Evolutionary conservation across 2,113 vertebrate species (phyloP), one percentile per base, ranked within the genome.

Genomic region (Physeter macrocephalus): DNA sequence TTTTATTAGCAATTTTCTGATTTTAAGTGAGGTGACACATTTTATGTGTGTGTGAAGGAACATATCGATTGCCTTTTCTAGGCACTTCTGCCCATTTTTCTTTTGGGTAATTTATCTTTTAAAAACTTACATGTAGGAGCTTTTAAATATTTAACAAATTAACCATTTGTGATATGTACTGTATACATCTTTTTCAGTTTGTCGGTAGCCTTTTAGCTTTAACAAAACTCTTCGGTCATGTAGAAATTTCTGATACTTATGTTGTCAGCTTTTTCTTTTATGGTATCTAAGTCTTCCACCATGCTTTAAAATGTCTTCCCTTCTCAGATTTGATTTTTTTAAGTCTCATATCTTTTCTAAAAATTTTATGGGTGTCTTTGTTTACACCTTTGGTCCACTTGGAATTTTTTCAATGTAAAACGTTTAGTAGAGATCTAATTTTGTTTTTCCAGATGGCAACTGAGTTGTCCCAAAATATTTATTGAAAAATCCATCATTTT

Each of bases 401-500:
- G n/a, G 52, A 89, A 54, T 43, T 89, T 57, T 93, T 83, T 96
- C 64, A 80, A 64, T 46, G 12, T 54, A 43, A 87, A 41, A 36
- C 23, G 6, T 31, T 95, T 78, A 25, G 8, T 49, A 71, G 41
- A 59, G 17, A 62, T 71, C 54, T 14, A 69, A 27, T 71, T 82
- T 82, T 72, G 77, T 95, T 87, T 67, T 88, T 18, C 52, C 46
- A 93, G 17, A 62, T 52, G 61, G 29, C 43, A 39, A 43, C n/a
- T 21, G 34, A 59, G 3, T 62, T 89, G 62, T 90, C 69, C 23
- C 23, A 52, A 66, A 78, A 83, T 20, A 49, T 67, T 64, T 87
- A 66, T 74, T 95, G 39, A 88, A 75, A 43, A 88, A 84, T 69
- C 29, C 21, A 46, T 93, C 52, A 84, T 88, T 78, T 96, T 90